Conservation (phyloP, 2,888 invertebrate genomes). For the Stramonita haemastoma region DNA sequence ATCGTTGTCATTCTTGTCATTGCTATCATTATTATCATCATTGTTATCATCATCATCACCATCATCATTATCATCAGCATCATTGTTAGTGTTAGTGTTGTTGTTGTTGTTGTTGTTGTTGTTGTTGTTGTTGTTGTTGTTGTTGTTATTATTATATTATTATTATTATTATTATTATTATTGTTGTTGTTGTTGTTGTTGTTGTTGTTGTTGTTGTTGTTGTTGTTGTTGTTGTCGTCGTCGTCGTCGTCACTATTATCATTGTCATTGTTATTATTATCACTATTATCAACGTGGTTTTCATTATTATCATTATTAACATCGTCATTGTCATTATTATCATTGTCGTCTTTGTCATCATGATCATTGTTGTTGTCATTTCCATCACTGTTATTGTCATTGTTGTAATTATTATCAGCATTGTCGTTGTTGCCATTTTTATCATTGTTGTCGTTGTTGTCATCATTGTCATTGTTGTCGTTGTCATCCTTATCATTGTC, state of each 20-base stretch:
- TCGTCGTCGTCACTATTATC: not conserved
- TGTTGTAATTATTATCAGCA: not conserved
- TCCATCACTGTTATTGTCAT: not conserved
- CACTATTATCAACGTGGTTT: not conserved
- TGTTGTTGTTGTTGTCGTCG: not conserved
- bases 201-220: not conserved
- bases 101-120: not conserved
- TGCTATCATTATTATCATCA: not conserved
- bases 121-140: not conserved
- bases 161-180: too few species aligned
- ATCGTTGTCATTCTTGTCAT: slow-evolving; percentile 38
- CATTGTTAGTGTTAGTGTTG: too few species aligned
- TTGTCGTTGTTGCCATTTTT: not conserved
- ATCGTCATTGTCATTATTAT: slow-evolving; percentile 10
- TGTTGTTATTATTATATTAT: not conserved
- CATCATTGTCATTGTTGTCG: not conserved
- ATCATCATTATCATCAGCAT: too few species aligned
- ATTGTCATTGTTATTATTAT: too few species aligned
- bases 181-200: not conserved
- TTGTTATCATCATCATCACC: not conserved
- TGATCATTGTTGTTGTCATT: slow-evolving; percentile 1
- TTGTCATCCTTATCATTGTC: not conserved
- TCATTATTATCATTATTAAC: not conserved
- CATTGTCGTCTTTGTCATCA: not conserved
- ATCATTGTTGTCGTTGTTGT: not conserved